Percentiles rank a stretch among this genome's conserved stretches.
Evolutionary conservation across 2,888 invertebrate genomes (phyloP).

Genomic region (Colletes collaris): DNA sequence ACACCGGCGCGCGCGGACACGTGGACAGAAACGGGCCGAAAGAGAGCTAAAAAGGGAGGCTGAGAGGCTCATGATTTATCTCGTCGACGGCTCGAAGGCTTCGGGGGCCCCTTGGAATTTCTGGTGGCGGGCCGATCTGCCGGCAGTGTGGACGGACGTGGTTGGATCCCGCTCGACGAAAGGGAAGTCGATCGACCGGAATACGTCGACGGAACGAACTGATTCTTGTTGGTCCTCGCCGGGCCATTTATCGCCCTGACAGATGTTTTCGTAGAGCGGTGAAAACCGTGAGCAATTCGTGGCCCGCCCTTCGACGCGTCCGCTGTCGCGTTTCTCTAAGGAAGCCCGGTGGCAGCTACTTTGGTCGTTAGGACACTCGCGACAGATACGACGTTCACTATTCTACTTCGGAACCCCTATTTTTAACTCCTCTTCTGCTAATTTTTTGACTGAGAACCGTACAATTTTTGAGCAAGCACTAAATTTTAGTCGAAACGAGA

Average conservation of each 20-base stretch:
- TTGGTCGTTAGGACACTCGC: neutral
- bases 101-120: slow-evolving; percentile 51
- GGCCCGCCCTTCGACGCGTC: neutral
- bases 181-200: slow-evolving; percentile 59
- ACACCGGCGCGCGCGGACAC: slow-evolving; percentile 50
- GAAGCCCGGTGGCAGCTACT: too few relatives aligned
- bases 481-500: too few relatives aligned
- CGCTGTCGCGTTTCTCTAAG: neutral
- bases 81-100: slow-evolving; percentile 38
- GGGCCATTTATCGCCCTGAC: slow-evolving; percentile 17
- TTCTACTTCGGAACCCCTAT: too few relatives aligned
- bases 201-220: slow-evolving; percentile 52
- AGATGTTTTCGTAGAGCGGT: slow-evolving; percentile 17
- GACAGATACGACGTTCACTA: too few relatives aligned
- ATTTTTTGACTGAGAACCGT: too few relatives aligned
- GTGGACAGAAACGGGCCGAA: slow-evolving; percentile 57
- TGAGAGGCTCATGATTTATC: slow-evolving; percentile 60
- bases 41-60: slow-evolving; percentile 51
- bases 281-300: slow-evolving; percentile 24
- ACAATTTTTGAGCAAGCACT: too few relatives aligned
- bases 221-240: slow-evolving; percentile 29
- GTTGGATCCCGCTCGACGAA: slow-evolving; percentile 10
- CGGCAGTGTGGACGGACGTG: neutral
- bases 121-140: slow-evolving; percentile 22
- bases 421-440: too few relatives aligned